These are phyloP conservation scores for Lasioglossum marginatum DNA, from an alignment of 2,888 invertebrate species.

Conservation along the genomic window DNA sequence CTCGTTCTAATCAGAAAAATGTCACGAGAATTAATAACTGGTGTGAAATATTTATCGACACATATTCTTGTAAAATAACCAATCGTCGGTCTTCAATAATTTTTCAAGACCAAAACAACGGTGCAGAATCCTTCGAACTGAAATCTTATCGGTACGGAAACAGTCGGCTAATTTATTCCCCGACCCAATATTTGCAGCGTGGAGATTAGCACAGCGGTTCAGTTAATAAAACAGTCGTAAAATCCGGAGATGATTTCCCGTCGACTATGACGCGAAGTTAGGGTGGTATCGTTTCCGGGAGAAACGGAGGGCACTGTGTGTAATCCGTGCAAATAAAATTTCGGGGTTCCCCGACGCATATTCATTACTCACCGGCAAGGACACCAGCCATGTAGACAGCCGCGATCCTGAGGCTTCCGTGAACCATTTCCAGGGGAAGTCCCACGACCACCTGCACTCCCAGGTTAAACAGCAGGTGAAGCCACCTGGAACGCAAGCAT, in stretches of 20 bases:
- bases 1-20: background rate
- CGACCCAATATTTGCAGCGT: background rate
- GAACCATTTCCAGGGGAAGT: conserved; percentile 97
- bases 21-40: background rate
- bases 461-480: conserved; percentile 97
- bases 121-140: background rate
- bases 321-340: conserved; percentile 20
- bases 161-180: background rate
- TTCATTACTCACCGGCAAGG: conserved; percentile 89
- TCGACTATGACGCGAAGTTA: background rate
- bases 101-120: background rate
- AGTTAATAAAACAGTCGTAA: conserved; percentile 6
- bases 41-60: background rate
- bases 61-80: background rate
- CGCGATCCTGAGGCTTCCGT: conserved; percentile 94
- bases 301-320: background rate
- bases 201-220: background rate
- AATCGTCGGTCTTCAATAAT: background rate
- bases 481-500: conserved; percentile 88
- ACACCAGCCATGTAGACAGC: conserved; percentile 97
- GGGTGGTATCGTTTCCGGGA: background rate
- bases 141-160: background rate
- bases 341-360: background rate
- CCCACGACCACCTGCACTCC: conserved; percentile 97
- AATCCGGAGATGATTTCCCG: background rate